Base-by-base conservation (phyloP, 2,888 invertebrate genomes). In the Teinopalpus imperialis region DNA sequence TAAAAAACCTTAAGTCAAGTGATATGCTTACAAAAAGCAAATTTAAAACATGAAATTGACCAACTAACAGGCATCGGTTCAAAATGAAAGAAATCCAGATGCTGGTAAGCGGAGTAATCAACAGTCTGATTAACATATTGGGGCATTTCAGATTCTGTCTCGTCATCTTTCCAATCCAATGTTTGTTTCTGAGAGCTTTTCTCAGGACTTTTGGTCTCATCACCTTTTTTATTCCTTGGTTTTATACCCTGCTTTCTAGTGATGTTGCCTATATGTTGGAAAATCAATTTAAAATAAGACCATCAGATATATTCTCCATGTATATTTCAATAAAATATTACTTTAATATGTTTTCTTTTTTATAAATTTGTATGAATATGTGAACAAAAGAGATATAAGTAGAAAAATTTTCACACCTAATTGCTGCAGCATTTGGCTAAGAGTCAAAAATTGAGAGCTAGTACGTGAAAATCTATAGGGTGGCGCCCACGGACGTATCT, bases 401-500 rank as follows among this genome's bases (percentile, higher is more conserved):
- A 35, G 7, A 27, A 30, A 27, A 27, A 24, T 9, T 10, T 2
- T 32, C 73, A 63, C 70, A 88, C 88, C 88, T 85, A 88, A 73
- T 65, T 88, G 86, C 56, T 87, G 87, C 72, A 87, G 73, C 82
- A 88, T 85, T 77, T 87, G 86, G 63, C 82, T 81, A 40, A 87
- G 63, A 4, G 77, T 82, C 56, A 85, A 59, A 52, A 85, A 72
- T 54, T 87, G 87, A 1, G 83, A 78, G 49, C 81, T 81, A n/a
- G 81, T 66, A 21, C 85, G 74, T 0, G 85, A 82, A 53, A 81
- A 83, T 59, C 92, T 86, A 60, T 91, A 92, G 0, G 93, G 93
- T 10, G 93, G 79, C 0, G 92, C 90, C 93, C 93, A 94, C 0
- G 93, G 93, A 47, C 91, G 90, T 7, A 92, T 91, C 70, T 93